phyloP scores from a whole-genome alignment of 2,113 vertebrate species.

The Dipodomys ordii region DNA sequence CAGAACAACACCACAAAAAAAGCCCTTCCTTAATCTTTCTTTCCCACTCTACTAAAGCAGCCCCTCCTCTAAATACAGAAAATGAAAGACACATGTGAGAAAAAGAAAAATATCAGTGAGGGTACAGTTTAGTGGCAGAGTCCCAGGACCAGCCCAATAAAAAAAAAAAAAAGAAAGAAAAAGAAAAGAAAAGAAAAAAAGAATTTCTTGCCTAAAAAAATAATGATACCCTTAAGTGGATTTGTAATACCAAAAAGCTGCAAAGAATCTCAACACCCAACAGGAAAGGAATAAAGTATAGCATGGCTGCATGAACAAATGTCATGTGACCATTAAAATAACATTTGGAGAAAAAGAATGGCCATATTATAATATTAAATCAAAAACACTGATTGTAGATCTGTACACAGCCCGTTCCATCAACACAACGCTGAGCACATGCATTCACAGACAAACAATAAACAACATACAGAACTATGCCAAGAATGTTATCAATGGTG shows the following conservation, averaged over 20 bases:
- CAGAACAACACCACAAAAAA: neutral
- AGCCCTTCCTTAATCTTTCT: neutral
- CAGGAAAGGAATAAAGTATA: neutral
- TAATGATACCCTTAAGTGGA: neutral
- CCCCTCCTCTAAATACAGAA: neutral
- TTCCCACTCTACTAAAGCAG: neutral
- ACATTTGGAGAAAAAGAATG: neutral
- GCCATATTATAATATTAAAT: neutral
- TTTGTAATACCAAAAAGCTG: neutral
- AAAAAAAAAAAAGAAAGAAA: too few relatives aligned
- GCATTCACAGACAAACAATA: neutral
- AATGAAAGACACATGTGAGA: neutral
- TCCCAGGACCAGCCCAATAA: too few relatives aligned
- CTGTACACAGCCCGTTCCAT: neutral
- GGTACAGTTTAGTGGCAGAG: neutral
- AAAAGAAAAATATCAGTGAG: neutral
- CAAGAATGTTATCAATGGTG: constrained; percentile 37
- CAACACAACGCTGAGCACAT: neutral
- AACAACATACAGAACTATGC: neutral
- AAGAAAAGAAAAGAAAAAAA: too few relatives aligned
- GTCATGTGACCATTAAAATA: neutral
- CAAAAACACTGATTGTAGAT: neutral
- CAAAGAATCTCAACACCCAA: neutral
- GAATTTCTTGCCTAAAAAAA: neutral
- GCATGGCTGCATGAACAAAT: neutral